Percentiles rank a stretch among this genome's conserved stretches.
These are phyloP conservation scores for Grallaria varia DNA, from an alignment of 2,113 vertebrate genomes.

Conservation along the genomic window DNA sequence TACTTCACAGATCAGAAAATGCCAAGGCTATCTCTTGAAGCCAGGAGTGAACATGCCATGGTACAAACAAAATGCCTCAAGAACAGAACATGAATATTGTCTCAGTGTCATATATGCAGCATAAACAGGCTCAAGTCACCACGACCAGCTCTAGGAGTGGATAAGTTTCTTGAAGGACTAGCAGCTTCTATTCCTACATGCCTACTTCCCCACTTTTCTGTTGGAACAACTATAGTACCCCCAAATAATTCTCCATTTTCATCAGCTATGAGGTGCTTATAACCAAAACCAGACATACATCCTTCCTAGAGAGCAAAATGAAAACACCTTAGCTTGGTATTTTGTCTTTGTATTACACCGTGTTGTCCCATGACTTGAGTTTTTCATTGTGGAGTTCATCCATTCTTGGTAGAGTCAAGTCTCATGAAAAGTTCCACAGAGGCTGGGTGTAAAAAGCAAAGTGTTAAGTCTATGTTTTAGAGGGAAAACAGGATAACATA, in stretches of 20 bases:
- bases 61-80: neutral
- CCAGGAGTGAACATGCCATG: rapidly evolving
- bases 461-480: neutral
- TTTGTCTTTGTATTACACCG: neutral
- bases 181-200: constrained; percentile 79
- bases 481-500: neutral
- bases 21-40: neutral
- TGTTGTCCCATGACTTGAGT: neutral
- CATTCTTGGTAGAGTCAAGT: neutral
- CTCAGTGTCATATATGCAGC: neutral
- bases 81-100: neutral
- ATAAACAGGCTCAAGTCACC: neutral
- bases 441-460: neutral
- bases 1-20: neutral
- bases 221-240: constrained; percentile 55
- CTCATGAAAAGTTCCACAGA: neutral
- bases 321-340: neutral
- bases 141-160: neutral
- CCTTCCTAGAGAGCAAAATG: neutral
- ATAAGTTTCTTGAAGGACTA: constrained; percentile 72
- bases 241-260: neutral
- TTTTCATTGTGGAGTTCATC: neutral
- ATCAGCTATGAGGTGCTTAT: neutral
- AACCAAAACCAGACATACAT: neutral
- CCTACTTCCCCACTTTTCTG: constrained; percentile 76